Percentiles rank a stretch among this genome's conserved stretches.
Evolutionary conservation across 2,797 vertebrate species (phyloP).

Genomic region (Erethizon dorsatum): DNA sequence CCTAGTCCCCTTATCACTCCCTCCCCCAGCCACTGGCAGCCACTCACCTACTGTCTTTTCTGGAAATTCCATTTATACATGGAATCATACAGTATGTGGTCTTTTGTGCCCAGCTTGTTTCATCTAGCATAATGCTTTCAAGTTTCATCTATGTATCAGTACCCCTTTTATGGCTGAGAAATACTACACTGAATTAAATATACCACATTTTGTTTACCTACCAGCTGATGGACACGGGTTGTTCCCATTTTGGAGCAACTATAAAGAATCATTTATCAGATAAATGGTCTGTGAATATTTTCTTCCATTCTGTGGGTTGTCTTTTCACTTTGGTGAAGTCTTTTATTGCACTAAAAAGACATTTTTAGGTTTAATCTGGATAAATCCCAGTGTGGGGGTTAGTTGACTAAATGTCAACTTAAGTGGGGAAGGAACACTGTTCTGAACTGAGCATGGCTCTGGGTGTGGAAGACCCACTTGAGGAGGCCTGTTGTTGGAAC

Average conservation of each 20-base stretch:
- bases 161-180: not conserved
- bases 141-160: not conserved
- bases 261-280: not conserved
- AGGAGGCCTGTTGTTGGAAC: not conserved
- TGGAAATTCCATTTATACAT: not conserved
- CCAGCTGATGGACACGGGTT: not conserved
- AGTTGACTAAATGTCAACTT: not conserved
- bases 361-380: not conserved
- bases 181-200: not conserved
- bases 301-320: not conserved
- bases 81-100: not conserved
- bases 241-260: not conserved
- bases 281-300: constrained; percentile 23
- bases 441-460: not conserved
- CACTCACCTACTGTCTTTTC: not conserved
- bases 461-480: not conserved
- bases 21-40: not conserved
- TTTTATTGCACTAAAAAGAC: not conserved
- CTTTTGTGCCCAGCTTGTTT: not conserved
- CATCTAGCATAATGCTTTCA: not conserved
- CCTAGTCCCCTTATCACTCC: not conserved
- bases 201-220: not conserved
- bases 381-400: not conserved
- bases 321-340: not conserved
- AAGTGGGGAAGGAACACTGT: not conserved